A percentile compares a stretch with the other conserved stretches of the same genome.
Conservation (phyloP, 2,797 vertebrate genomes). For the Amblyraja radiata region DNA sequence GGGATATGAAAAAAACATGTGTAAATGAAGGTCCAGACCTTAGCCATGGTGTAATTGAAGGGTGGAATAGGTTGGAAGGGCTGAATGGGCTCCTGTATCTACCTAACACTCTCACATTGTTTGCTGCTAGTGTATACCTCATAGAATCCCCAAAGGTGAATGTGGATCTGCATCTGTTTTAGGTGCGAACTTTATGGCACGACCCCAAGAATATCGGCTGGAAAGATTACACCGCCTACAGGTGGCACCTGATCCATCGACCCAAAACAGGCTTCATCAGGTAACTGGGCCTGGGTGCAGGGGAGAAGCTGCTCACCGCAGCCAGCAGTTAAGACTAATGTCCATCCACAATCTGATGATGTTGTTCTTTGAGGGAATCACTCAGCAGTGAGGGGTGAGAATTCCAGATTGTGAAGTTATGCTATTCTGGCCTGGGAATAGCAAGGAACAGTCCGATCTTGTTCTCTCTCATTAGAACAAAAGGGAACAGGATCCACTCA, state of each 20-base stretch:
- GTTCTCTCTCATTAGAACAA: too few species aligned
- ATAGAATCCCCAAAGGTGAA: background rate
- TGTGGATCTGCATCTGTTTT: slow-evolving; percentile 38
- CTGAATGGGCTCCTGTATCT: background rate
- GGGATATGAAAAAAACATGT: background rate
- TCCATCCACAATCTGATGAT: too few species aligned
- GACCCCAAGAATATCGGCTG: slow-evolving; percentile 95
- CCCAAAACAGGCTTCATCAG: slow-evolving; percentile 95
- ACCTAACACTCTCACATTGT: background rate
- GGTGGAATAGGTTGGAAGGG: background rate
- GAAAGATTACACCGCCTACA: slow-evolving; percentile 97
- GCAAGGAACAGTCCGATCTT: background rate
- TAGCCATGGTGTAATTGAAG: background rate
- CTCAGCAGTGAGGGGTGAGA: background rate
- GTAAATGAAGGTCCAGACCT: background rate
- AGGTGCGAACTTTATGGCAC: slow-evolving; percentile 94
- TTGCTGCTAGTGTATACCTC: background rate
- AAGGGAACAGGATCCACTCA: too few species aligned
- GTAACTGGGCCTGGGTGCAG: slow-evolving; percentile 55
- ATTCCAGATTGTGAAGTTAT: background rate
- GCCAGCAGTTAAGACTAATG: background rate
- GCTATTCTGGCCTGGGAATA: background rate
- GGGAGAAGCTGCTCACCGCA: background rate
- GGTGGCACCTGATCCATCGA: slow-evolving; percentile 95
- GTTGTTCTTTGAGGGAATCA: background rate